Base-by-base conservation (phyloP, 2,113 vertebrate species). In the Pterophyllum scalare region DNA sequence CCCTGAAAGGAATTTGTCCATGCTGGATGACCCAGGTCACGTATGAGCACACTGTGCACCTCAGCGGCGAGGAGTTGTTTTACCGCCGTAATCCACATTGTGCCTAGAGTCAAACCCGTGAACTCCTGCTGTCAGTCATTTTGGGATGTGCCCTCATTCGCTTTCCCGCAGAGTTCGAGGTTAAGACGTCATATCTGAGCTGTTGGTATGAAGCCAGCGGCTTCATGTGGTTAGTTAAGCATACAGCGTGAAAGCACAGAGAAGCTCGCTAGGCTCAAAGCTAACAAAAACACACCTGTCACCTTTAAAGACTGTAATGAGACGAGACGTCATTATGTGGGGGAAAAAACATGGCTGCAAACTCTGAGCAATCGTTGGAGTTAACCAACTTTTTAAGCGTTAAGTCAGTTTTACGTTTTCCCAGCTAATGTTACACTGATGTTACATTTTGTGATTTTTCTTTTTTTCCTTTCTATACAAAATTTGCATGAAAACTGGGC, bases 11-110 rank as follows among this genome's bases (percentile, higher is more conserved):
- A 62, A 77, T 75, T 14, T 56, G 20, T 72, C 65, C 80, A 77
- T 2, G 57, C 81, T 9, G 58, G 57, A 54, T 59, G 84, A 88
- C 60, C 83, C 40, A 38, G 62, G 26, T 77, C 24, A n/a, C 43
- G 6, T 24, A 56, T 5, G 13, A 38, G 38, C 70, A 17, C 64
- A 57, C 61, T 33, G 17, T 28, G 59, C 7, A 26, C 58, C 24
- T 59, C 57, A 1, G 72, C 6, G 0, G 20, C 3, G 31, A 67
- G 64, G 22, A 4, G 15, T 26, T n/a, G 56, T 82, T 80, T 72
- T 6, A 65, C 33, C 22, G 17, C 59, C 76, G 9, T 81, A 31
- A 54, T 87, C 76, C 81, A 75, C 31, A 57, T 40, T 10, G 22
- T 72, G 72, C 78, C 88, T 85, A 33, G 19, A 0, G 4, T 3